Evolutionary conservation across 2,888 invertebrate genomes (phyloP).

Genomic region (Cosmia pyralina): DNA sequence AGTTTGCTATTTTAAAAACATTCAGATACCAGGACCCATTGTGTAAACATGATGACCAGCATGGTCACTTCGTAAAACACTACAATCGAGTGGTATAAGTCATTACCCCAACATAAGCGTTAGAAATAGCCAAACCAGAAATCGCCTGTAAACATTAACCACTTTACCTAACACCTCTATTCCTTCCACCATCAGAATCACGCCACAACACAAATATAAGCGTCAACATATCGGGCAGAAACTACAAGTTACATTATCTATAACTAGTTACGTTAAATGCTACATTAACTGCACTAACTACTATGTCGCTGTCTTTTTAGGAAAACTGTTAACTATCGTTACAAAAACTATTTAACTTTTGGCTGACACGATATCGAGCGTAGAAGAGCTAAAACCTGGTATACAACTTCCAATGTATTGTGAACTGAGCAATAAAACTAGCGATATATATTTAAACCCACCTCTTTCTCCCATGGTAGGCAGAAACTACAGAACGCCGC

Average conservation of each 20-base stretch:
- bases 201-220: conserved; percentile 59
- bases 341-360: conserved; percentile 64
- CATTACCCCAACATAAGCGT: not conserved
- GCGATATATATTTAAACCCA: not conserved
- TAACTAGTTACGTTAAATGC: conserved; percentile 60
- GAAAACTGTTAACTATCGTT: conserved; percentile 72
- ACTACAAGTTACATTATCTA: conserved; percentile 59
- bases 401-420: conserved; percentile 18
- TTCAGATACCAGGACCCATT: too few species aligned
- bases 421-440: too few species aligned
- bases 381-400: not conserved
- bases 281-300: conserved; percentile 72
- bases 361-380: conserved; percentile 29
- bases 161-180: too few species aligned
- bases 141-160: too few species aligned
- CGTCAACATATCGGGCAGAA: conserved; percentile 63
- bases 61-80: not conserved
- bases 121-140: not conserved
- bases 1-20: too few species aligned
- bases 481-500: not conserved
- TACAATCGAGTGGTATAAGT: not conserved
- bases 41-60: too few species aligned
- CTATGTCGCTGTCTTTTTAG: conserved; percentile 80
- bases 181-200: conserved; percentile 32
- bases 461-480: too few species aligned